Evolutionary conservation across 2,888 invertebrate genomes (phyloP), one percentile per base, ranked within the genome.

Genomic region (Cotesia congregata): DNA sequence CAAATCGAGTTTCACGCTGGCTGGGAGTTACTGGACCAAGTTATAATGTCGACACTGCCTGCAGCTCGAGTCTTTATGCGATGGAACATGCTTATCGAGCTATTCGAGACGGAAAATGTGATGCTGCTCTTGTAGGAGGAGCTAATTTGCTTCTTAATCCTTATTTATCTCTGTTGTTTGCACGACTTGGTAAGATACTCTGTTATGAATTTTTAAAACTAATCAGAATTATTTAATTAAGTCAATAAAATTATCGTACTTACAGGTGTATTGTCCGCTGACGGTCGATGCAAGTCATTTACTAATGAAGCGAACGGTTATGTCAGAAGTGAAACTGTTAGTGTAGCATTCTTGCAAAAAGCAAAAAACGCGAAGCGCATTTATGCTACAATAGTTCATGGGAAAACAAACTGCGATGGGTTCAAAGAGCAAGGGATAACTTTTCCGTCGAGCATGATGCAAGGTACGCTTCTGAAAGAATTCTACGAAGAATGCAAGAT

Each of bases 41-140:
- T 5, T 96, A 94, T 90, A 92, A 95, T 0, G 91, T 97, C 7
- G 98, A 98, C 90, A 97, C 98, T 0, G 98, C 98, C 0, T 98
- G 98, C 88, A 97, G 97, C n/a, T 98, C 98, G 75, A 96, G 97
- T 6, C 91, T 97, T 81, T 93, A 95, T 83, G 98, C 97, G 0
- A 82, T 98, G 75, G 96, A 98, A 83, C 94, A 94, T 80, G 96
- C 95, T n/a, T 95, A 94, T 87, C 91, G 92, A 70, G 93, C 95
- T 0, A 93, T 97, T 68, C 91, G 95, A 59, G 93, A 93, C 81
- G 97, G 96, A 0, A 93, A 94, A 79, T 97, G 97, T 85, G 97
- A 98, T 79, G 92, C 94, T 0, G 98, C 98, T 0, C 93, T 98
- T 74, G 96, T 98, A 2, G 97, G 95, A 4, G 98, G 97, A 0